phyloP scores from a whole-genome alignment of 2,888 invertebrate genomes.

The Eulithis prunata region DNA sequence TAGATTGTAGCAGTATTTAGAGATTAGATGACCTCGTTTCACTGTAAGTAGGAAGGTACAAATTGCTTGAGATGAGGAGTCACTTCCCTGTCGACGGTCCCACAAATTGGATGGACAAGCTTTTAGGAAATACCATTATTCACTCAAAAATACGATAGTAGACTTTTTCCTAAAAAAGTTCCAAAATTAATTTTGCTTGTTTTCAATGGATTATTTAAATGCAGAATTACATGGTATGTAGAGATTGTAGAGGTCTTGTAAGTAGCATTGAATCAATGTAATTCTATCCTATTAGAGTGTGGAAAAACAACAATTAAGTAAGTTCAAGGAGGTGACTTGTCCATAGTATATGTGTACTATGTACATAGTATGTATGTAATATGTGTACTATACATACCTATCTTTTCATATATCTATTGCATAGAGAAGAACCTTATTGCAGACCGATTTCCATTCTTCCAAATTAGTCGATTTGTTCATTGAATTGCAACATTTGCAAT shows the following conservation, averaged over 20 bases:
- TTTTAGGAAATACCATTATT: slow-evolving; percentile 33
- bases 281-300: no score
- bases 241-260: no score
- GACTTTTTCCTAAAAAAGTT: neutral
- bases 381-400: no score
- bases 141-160: slow-evolving; percentile 2
- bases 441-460: neutral
- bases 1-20: slow-evolving; percentile 41
- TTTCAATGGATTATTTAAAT: no score
- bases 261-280: no score
- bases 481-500: neutral
- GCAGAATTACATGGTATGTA: no score
- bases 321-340: no score
- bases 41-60: slow-evolving; percentile 31
- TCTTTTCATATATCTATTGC: no score
- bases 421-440: neutral
- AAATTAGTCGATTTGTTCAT: neutral
- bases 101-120: slow-evolving; percentile 37
- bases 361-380: no score
- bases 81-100: slow-evolving; percentile 25
- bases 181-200: neutral
- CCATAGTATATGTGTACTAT: no score
- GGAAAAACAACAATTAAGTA: no score
- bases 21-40: slow-evolving; percentile 54
- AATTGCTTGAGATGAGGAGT: slow-evolving; percentile 52